These are phyloP conservation scores for Apotomis betuletana DNA, from an alignment of 2,888 invertebrate genomes.

Conservation along the genomic window DNA sequence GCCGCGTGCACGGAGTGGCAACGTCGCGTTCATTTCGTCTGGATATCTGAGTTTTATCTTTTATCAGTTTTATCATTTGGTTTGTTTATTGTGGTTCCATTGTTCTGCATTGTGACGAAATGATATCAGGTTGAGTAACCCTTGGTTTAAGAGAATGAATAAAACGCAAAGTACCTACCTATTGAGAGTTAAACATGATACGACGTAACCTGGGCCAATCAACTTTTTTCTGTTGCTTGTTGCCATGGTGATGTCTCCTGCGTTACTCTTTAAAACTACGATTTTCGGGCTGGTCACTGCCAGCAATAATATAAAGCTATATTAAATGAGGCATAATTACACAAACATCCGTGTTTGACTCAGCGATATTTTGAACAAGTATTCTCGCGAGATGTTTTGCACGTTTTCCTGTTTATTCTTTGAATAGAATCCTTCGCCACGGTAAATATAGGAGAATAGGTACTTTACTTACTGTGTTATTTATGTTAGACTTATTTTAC, in stretches of 20 bases:
- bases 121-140: slow-evolving; percentile 24
- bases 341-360: slow-evolving; percentile 36
- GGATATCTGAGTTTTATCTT: slow-evolving; percentile 51
- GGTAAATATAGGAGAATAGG: background rate
- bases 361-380: slow-evolving; percentile 27
- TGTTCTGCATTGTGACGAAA: slow-evolving; percentile 27
- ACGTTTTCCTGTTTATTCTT: slow-evolving; percentile 32
- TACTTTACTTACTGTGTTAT: slow-evolving; percentile 4
- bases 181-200: too few relatives aligned
- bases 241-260: too few relatives aligned
- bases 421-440: slow-evolving; percentile 16
- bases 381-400: slow-evolving; percentile 25
- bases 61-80: slow-evolving; percentile 22
- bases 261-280: too few relatives aligned
- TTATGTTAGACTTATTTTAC: slow-evolving; percentile 12
- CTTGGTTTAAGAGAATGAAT: background rate
- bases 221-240: too few relatives aligned
- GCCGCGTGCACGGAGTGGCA: slow-evolving; percentile 58
- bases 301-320: background rate
- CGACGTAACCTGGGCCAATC: too few relatives aligned
- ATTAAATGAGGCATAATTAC: slow-evolving; percentile 10
- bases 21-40: slow-evolving; percentile 68
- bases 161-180: background rate
- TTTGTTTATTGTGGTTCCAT: slow-evolving; percentile 60
- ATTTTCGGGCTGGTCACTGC: too few relatives aligned